Percentiles rank a stretch among this genome's conserved stretches.
Evolutionary conservation across 2,888 invertebrate genomes (phyloP).

Genomic region (Cryptus viduatorius): DNA sequence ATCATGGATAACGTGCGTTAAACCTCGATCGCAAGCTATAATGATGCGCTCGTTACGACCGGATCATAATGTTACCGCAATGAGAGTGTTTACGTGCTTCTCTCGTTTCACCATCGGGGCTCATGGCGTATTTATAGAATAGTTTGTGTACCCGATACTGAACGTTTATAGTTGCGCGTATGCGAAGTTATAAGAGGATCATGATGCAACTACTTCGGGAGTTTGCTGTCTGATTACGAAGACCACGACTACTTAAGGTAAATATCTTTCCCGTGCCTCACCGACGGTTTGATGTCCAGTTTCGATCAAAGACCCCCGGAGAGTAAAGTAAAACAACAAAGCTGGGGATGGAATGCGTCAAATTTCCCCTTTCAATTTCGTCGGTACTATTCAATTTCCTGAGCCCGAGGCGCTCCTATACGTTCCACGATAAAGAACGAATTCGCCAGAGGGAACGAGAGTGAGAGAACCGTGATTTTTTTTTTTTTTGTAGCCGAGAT

Average conservation of each 20-base stretch:
- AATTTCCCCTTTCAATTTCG: conserved; percentile 81
- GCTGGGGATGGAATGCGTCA: conserved; percentile 75
- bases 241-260: conserved; percentile 32
- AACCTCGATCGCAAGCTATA: conserved; percentile 32
- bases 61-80: conserved; percentile 43
- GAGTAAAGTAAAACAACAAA: conserved; percentile 75
- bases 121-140: neutral
- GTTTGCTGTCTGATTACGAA: conserved; percentile 47
- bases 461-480: conserved; percentile 46
- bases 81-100: conserved; percentile 55
- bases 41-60: conserved; percentile 39
- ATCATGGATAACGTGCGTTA: conserved; percentile 49
- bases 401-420: conserved; percentile 71
- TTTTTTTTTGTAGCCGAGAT: conserved; percentile 69
- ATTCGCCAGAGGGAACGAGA: conserved; percentile 36
- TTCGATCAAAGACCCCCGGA: conserved; percentile 46
- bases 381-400: conserved; percentile 82
- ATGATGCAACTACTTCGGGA: conserved; percentile 21
- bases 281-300: conserved; percentile 3
- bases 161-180: conserved; percentile 12
- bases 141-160: neutral
- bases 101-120: neutral
- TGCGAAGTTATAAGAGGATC: conserved; percentile 49
- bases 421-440: conserved; percentile 68
- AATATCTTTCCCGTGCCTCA: conserved; percentile 30